Base-by-base conservation (phyloP, 1,140 invertebrate genomes). In the Sinella curviseta region DNA sequence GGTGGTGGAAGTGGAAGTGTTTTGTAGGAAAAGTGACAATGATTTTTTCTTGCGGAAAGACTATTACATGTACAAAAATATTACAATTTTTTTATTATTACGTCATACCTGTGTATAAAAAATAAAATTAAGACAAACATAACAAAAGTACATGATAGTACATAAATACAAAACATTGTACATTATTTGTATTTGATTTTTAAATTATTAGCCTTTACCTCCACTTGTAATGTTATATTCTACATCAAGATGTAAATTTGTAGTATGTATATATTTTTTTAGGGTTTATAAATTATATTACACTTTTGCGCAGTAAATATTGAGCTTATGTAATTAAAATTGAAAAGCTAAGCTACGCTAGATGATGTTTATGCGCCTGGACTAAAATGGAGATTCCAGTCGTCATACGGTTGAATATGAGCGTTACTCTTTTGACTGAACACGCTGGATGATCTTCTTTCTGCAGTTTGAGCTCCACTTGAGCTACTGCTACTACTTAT, bases 311-410 rank as follows among this genome's bases (percentile, higher is more conserved):
- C 8, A 48, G 39, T 48, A n/a, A n/a, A n/a, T 48, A 12, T 48
- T 48, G 39, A 48, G 39, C 39, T 48, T 48, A 12, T 8, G 8
- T 48, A 20, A 48, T n/a, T n/a, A n/a, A n/a, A n/a, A n/a, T n/a
- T n/a, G n/a, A n/a, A n/a, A n/a, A n/a, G n/a, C n/a, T n/a, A n/a
- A n/a, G n/a, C n/a, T n/a, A n/a, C n/a, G n/a, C n/a, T n/a, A n/a
- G n/a, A n/a, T n/a, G n/a, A n/a, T n/a, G n/a, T n/a, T n/a, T 48
- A 14, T 30, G 65, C 12, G 30, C 65, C 65, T 70, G 65, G 65
- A 70, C 24, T 70, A 33, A 70, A 33, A 33, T 70, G 65, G 30
- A 60, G 55, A 60, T 70, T 33, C 65, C 65, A 70, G 65, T 70
- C 65, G 12, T 70, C 28, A n/a, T 31, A 70, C 3, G 8, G 26